Percentiles rank a stretch among this genome's conserved stretches.
These are phyloP conservation scores for Porites evermanni DNA, from an alignment of 92 coral and sea anemone genomes.

Conservation along the genomic window DNA sequence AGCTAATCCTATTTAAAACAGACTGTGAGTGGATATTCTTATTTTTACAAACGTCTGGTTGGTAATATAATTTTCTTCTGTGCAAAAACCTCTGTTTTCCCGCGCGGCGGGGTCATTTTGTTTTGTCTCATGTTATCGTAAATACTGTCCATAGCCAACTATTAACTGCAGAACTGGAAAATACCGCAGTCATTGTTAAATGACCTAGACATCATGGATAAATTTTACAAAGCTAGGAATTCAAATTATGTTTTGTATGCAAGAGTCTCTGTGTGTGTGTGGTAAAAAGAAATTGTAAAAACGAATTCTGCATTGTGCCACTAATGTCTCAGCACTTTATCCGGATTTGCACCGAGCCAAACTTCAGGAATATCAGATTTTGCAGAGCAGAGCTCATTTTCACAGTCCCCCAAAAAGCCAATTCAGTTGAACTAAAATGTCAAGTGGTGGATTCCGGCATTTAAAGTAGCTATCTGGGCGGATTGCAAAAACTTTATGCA, in stretches of 20 bases:
- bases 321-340: too few species aligned
- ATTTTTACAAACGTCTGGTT: neutral
- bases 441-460: slow-evolving; percentile 5
- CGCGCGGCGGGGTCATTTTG: too few species aligned
- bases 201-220: neutral
- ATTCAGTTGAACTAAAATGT: neutral
- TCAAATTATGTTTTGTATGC: neutral
- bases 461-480: too few species aligned
- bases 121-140: neutral
- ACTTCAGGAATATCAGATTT: too few species aligned
- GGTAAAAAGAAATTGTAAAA: neutral
- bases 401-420: too few species aligned
- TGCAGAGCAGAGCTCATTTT: too few species aligned
- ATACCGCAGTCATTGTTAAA: neutral
- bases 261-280: neutral
- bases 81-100: neutral
- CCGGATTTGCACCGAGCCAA: too few species aligned
- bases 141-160: neutral
- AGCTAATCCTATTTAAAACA: neutral
- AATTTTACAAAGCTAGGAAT: neutral
- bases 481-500: too few species aligned
- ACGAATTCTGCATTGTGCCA: too few species aligned
- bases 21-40: neutral
- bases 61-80: neutral
- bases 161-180: neutral